Percentiles rank a stretch among this genome's conserved stretches.
Conservation (phyloP, 37 sponge, comb jelly and placozoan genomes). For the Beroe forskalii region DNA sequence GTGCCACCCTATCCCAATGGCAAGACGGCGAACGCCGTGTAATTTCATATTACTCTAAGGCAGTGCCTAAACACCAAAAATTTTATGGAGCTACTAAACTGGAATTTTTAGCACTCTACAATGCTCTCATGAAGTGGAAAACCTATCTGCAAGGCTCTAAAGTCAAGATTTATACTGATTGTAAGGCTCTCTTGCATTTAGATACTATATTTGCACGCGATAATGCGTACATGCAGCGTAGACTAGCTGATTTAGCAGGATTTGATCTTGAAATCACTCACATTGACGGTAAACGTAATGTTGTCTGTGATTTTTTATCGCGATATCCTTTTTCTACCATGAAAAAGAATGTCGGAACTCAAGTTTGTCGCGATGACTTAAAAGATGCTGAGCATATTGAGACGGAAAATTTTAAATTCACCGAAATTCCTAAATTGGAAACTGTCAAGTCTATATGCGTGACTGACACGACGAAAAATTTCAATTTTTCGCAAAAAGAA, state of each 20-base stretch:
- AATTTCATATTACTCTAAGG: not conserved
- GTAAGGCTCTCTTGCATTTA: not conserved
- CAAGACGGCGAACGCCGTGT: not conserved
- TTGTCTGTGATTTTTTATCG: not conserved
- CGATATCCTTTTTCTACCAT: too few species aligned
- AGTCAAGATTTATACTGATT: not conserved
- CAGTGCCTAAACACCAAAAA: not conserved
- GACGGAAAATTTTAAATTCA: too few species aligned
- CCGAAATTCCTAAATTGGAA: too few species aligned
- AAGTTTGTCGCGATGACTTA: too few species aligned
- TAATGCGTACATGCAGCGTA: not conserved
- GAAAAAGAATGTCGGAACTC: too few species aligned
- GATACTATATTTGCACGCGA: not conserved
- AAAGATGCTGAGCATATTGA: too few species aligned
- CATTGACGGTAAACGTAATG: not conserved
- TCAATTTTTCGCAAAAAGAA: too few species aligned
- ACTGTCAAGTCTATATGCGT: too few species aligned
- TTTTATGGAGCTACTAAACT: slow-evolving; percentile 1
- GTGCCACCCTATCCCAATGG: slow-evolving; percentile 15
- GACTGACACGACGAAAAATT: too few species aligned
- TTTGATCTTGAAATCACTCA: not conserved
- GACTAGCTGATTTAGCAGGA: not conserved
- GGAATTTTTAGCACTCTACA: not conserved
- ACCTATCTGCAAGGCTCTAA: not conserved
- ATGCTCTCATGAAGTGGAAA: not conserved